Evolutionary conservation across 2,797 vertebrate genomes (phyloP).

Genomic region (Centropyge bicolor): DNA sequence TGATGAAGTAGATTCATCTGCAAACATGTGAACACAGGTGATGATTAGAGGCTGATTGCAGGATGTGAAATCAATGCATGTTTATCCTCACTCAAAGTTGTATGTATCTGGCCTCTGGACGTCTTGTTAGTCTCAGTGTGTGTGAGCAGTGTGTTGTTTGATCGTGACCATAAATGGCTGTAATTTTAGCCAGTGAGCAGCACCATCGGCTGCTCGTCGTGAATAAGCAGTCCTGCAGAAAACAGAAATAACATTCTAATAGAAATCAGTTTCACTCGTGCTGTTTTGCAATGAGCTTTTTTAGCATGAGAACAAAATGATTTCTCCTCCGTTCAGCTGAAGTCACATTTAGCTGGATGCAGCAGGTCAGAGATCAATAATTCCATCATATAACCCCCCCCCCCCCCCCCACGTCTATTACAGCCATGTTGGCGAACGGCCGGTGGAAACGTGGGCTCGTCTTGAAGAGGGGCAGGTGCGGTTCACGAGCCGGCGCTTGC

Average conservation of each 20-base stretch:
- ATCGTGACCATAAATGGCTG: neutral
- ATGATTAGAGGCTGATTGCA: neutral
- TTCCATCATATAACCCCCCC: neutral
- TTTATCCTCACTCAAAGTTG: neutral
- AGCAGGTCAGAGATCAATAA: slow-evolving; percentile 7
- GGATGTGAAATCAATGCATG: neutral
- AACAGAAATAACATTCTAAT: neutral
- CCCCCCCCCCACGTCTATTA: neutral
- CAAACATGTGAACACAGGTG: neutral
- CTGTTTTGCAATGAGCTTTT: neutral
- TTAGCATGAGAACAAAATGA: neutral
- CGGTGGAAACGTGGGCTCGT: neutral
- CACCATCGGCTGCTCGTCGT: neutral
- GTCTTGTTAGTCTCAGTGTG: neutral
- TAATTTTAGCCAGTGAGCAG: neutral
- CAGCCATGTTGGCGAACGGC: slow-evolving; percentile 21
- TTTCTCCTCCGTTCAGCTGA: neutral
- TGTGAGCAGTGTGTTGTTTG: slow-evolving; percentile 14
- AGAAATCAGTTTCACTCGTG: neutral
- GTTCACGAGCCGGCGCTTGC: slow-evolving; percentile 19
- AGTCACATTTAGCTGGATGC: neutral
- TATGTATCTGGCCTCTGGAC: neutral
- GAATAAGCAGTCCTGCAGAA: neutral
- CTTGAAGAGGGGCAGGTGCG: neutral
- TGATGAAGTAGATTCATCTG: neutral